Percentiles rank a stretch among this genome's conserved stretches.
phyloP scores from a whole-genome alignment of 2,888 invertebrate genomes.

The Scotopteryx bipunctaria region DNA sequence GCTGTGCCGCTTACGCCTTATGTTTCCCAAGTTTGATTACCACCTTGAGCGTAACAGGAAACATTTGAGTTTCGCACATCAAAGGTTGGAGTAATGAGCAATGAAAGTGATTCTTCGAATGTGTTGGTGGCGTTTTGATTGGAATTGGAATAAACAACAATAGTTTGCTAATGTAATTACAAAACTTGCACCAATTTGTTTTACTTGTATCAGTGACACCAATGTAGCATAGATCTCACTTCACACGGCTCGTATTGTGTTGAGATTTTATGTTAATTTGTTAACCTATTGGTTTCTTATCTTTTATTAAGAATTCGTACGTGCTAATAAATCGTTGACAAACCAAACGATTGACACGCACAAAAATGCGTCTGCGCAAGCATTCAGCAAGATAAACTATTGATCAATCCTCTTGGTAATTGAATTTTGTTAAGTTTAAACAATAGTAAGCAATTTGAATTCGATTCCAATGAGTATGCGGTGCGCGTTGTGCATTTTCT shows the following conservation, averaged over 20 bases:
- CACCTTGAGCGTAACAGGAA: constrained; percentile 21
- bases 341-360: constrained; percentile 5
- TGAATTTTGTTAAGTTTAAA: constrained; percentile 3
- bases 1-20: constrained; percentile 11
- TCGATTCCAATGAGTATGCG: constrained; percentile 43
- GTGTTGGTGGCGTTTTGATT: constrained; percentile 23
- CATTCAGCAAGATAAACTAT: constrained; percentile 6
- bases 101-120: constrained; percentile 21
- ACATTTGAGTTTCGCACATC: constrained; percentile 24
- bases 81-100: constrained; percentile 20
- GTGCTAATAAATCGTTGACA: constrained; percentile 9
- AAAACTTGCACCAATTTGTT: not conserved
- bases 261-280: not conserved
- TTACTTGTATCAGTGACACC: too few relatives aligned
- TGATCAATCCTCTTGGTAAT: constrained; percentile 7
- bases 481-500: constrained; percentile 42
- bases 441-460: constrained; percentile 35
- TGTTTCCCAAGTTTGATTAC: constrained; percentile 13
- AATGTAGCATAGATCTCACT: too few relatives aligned
- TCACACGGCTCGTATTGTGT: too few relatives aligned
- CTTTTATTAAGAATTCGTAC: constrained; percentile 3
- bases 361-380: constrained; percentile 13
- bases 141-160: constrained; percentile 10
- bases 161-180: not conserved
- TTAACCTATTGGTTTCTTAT: constrained; percentile 6